Evolutionary conservation across 2,797 vertebrate genomes (phyloP).

Genomic region (Phylloscopus collybita): DNA sequence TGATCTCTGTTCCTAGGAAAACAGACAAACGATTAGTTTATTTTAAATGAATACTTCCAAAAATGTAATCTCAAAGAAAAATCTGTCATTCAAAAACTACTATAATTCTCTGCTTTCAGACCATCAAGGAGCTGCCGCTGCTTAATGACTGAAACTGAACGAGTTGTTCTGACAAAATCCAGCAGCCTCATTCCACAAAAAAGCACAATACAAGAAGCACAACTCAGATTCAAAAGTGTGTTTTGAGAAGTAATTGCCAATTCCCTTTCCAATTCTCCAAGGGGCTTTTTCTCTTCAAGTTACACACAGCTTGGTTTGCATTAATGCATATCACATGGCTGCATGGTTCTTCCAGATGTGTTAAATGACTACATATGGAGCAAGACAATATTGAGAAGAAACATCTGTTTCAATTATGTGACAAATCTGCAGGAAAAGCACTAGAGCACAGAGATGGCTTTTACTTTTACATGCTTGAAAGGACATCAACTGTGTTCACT

Average conservation of each 20-base stretch:
- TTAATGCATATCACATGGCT: not conserved
- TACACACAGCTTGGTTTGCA: not conserved
- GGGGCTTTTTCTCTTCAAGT: not conserved
- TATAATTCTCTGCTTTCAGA: not conserved
- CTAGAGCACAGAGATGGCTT: not conserved
- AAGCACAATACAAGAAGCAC: not conserved
- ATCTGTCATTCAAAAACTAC: not conserved
- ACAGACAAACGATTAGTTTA: constrained; percentile 40
- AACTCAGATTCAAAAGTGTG: not conserved
- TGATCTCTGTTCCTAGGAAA: constrained; percentile 91
- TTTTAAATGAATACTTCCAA: not conserved
- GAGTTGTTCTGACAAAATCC: not conserved
- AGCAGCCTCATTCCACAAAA: not conserved
- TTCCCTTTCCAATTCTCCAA: not conserved
- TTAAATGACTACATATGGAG: not conserved
- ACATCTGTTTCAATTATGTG: not conserved
- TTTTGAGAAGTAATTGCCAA: not conserved
- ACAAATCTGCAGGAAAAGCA: not conserved
- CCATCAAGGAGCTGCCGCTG: not conserved
- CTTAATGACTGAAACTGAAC: not conserved
- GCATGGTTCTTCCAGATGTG: constrained; percentile 5
- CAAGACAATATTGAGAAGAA: constrained; percentile 4
- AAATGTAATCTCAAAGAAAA: not conserved
- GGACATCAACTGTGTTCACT: not conserved
- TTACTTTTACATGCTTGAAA: not conserved